Conservation (phyloP, 2,888 invertebrate species). For the Tribolium freemani region DNA sequence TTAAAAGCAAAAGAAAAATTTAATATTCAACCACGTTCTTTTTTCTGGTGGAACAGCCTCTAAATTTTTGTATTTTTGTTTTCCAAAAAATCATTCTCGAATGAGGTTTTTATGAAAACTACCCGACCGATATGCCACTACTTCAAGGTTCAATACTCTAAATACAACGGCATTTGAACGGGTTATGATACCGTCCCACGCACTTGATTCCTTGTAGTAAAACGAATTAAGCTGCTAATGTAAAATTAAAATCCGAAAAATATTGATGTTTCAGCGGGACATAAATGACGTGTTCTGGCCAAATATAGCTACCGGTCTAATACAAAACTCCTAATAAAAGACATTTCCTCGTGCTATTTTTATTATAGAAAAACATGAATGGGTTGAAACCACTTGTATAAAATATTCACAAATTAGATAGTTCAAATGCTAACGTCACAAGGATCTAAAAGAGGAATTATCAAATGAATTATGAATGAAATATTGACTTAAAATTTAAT, state of each 20-base stretch:
- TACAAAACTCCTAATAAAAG: constrained; percentile 5
- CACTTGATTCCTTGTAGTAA: not conserved
- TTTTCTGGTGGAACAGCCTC: too few species aligned
- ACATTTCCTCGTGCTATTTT: not conserved
- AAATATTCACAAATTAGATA: constrained; percentile 20
- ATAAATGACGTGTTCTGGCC: constrained; percentile 23
- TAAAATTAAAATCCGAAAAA: constrained; percentile 16
- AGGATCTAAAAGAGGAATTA: constrained; percentile 12
- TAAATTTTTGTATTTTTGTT: too few species aligned
- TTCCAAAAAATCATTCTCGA: too few species aligned
- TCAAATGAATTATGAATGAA: not conserved
- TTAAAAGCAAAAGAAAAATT: too few species aligned
- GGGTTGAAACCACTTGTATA: constrained; percentile 4
- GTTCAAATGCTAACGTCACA: not conserved
- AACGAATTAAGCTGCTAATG: not conserved
- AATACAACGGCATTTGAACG: not conserved
- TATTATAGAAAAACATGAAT: constrained; percentile 17
- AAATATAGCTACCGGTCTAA: constrained; percentile 12
- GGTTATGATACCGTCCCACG: constrained; percentile 2
- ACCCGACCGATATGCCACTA: not conserved
- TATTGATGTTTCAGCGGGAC: constrained; percentile 7
- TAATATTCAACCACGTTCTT: too few species aligned
- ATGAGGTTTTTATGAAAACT: too few species aligned
- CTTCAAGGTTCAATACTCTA: not conserved
- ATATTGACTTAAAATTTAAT: constrained; percentile 20